Evolutionary conservation across 2,113 vertebrate genomes (phyloP), one percentile per base, ranked within the genome.

Genomic region (Suricata suricatta): DNA sequence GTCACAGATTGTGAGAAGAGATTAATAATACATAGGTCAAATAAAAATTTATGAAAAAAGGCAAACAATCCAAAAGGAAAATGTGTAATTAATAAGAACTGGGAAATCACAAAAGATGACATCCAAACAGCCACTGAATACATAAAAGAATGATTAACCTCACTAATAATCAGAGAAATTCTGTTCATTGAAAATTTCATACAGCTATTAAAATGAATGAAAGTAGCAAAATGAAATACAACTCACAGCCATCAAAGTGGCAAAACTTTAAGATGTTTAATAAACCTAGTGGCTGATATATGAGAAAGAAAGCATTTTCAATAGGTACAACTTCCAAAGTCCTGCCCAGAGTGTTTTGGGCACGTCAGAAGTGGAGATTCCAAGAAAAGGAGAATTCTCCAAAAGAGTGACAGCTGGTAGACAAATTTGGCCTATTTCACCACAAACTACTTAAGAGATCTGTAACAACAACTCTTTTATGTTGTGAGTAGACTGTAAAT

Each of bases 31-130:
- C 3, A 69, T 93, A 23, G 4, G 7, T 2, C 52, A 17, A 76
- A 77, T 93, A 79, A 33, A 96, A 38, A 63, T 85, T 38, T 79
- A 66, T 91, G 41, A 54, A 91, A 64, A 95, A 66, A 88, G 66
- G 44, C 25, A 87, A 9, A 69, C 10, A 74, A 47, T 33, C 66
- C 8, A 41, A 86, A 15, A 80, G 54, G 90, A 79, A 96, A 54
- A 84, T 47, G 23, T 47, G 27, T 19, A 29, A 77, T 83, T 63
- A 47, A 71, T 88, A 94, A 91, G 29, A 87, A 38, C 38, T 52
- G 9, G 63, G 41, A 97, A 90, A 79, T 83, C 82, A 92, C 19
- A 77, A 41, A 79, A 44, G 64, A 52, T 47, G 94, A 76, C n/a
- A 88, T 54, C 82, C 52, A 88, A 64, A 88, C 47, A 31, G 19